These are phyloP conservation scores for Hoplodrina blanda DNA, from an alignment of 2,888 invertebrate genomes.

Conservation along the genomic window DNA sequence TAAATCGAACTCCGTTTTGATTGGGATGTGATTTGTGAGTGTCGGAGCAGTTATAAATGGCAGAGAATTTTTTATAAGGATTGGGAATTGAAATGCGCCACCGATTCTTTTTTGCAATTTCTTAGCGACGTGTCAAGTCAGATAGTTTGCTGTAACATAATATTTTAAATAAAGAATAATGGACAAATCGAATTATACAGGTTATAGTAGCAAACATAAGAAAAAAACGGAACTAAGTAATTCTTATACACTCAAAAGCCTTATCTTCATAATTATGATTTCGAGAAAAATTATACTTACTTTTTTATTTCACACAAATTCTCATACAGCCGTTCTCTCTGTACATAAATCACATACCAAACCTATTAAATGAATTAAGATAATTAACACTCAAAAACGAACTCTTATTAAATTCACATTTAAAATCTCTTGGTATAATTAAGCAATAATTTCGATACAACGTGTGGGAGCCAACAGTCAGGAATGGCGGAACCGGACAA, in stretches of 20 bases:
- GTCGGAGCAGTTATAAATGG: slow-evolving; percentile 43
- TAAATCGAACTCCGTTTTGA: slow-evolving; percentile 56
- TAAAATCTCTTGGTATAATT: slow-evolving; percentile 53
- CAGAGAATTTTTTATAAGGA: slow-evolving; percentile 14
- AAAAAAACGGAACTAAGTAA: not conserved
- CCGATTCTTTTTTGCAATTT: slow-evolving; percentile 3
- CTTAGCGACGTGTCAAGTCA: not conserved
- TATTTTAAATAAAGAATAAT: not conserved
- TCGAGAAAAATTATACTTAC: not conserved
- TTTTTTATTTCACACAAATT: too few relatives aligned
- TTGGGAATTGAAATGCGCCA: slow-evolving; percentile 7
- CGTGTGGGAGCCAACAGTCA: slow-evolving; percentile 57
- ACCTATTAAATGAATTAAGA: slow-evolving; percentile 44
- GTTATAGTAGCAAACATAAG: not conserved
- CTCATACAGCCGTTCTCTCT: too few relatives aligned
- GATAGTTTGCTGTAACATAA: not conserved
- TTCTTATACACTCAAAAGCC: not conserved
- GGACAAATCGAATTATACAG: not conserved
- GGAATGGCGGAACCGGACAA: slow-evolving; percentile 52
- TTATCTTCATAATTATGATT: not conserved
- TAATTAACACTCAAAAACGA: slow-evolving; percentile 23
- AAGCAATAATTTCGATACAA: slow-evolving; percentile 57
- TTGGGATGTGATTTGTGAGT: slow-evolving; percentile 59
- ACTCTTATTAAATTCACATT: slow-evolving; percentile 41
- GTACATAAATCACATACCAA: slow-evolving; percentile 5